Percentiles rank a stretch among this genome's conserved stretches.
Evolutionary conservation across 2,888 invertebrate species (phyloP).

Genomic region (Parnassius smintheus): DNA sequence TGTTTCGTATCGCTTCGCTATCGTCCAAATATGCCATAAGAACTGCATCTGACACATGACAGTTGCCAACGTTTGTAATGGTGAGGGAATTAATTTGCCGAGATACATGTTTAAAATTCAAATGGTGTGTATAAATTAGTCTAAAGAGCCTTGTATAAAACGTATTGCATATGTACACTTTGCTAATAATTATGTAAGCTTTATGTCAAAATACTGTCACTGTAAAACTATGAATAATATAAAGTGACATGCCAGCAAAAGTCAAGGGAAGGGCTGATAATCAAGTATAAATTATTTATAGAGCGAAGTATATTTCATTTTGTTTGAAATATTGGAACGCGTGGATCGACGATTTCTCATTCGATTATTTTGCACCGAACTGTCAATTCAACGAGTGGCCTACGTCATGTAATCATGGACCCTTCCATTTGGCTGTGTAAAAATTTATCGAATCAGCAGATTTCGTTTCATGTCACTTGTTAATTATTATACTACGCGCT

Average conservation of each 20-base stretch:
- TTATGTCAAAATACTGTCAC: too few relatives aligned
- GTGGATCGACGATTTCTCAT: constrained; percentile 8
- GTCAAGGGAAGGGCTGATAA: constrained; percentile 14
- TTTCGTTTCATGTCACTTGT: constrained; percentile 9
- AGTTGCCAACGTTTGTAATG: too few relatives aligned
- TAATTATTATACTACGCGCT: neutral
- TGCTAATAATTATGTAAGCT: too few relatives aligned
- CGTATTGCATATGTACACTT: too few relatives aligned
- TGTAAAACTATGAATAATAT: neutral
- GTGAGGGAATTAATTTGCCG: too few relatives aligned
- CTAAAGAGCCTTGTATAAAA: too few relatives aligned
- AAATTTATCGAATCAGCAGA: constrained; percentile 7
- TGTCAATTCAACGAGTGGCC: constrained; percentile 16
- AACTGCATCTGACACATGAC: too few relatives aligned
- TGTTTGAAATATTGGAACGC: constrained; percentile 14
- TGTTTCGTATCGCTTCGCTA: too few relatives aligned
- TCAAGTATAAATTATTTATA: constrained; percentile 23
- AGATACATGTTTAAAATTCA: too few relatives aligned
- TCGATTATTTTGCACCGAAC: constrained; percentile 22
- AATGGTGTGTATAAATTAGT: too few relatives aligned
- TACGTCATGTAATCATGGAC: constrained; percentile 14
- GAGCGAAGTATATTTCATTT: constrained; percentile 12
- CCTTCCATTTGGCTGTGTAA: constrained; percentile 12
- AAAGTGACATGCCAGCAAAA: constrained; percentile 8
- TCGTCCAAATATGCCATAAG: too few relatives aligned